Evolutionary conservation across 2,888 invertebrate genomes (phyloP), one percentile per base, ranked within the genome.

Genomic region (Microdon myrmicae): DNA sequence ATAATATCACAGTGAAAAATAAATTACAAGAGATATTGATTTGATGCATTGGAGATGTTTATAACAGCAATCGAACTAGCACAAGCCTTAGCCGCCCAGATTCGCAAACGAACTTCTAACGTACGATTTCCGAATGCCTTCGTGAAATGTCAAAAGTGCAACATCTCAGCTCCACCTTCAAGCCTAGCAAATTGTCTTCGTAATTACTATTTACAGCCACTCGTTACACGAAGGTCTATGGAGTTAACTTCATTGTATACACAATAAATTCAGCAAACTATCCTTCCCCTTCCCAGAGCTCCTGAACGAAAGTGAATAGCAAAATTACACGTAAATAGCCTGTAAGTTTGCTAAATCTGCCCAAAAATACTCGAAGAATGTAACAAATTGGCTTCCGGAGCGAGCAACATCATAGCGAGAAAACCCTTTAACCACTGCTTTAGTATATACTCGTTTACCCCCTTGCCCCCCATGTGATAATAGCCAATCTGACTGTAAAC

Each of bases 391-490:
- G 64, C 58, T 64, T 58, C 64, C 37, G 61, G 41, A 32, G 44
- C 16, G 17, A 31, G 9, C 37, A 22, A 38, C 19, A 13, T 23
- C 25, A 49, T 51, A 56, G 64, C 64, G 64, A 37, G 64, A 64
- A 37, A 60, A 53, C 64, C 58, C 64, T 64, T 64, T 64, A 47
- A 56, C 41, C 37, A 39, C 56, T 64, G 47, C 64, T 23, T 53
- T 56, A 58, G 43, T 56, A 51, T 29, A 35, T 26, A 34, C 39
- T 49, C 55, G 41, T 49, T 51, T 56, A 49, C 55, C 41, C 7
- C 10, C 8, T 14, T 29, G 25, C 53, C 48, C 48, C 48, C 48
- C 48, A 39, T 37, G 38, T 54, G 38, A 19, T 47, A 58, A 58
- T 64, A 64, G 47, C 35, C 16, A 28, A 12, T 14, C 53, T 43